phyloP scores from a whole-genome alignment of 1,140 invertebrate genomes.

The Apocrypta bakeri region DNA sequence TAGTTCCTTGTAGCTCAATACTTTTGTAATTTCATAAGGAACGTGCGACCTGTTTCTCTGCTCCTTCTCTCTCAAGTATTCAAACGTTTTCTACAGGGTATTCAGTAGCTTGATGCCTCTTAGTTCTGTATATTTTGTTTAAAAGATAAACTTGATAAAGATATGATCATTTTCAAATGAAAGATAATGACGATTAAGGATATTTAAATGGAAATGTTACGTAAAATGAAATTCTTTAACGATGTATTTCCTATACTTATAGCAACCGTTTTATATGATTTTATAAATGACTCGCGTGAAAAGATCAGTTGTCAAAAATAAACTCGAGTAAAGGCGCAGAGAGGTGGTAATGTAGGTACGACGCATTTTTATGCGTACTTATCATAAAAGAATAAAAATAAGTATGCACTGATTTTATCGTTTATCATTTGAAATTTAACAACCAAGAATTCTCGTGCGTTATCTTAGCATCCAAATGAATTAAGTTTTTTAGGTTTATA shows the following conservation, averaged over 20 bases:
- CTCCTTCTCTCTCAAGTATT: neutral
- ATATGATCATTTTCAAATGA: no score
- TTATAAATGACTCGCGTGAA: neutral
- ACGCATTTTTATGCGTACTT: constrained; percentile 8
- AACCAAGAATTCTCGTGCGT: no score
- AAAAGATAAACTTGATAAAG: no score
- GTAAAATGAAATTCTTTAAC: no score
- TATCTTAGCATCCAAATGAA: neutral
- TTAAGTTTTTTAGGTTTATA: neutral
- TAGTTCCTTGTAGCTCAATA: neutral
- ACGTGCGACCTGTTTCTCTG: neutral
- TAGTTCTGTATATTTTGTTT: neutral
- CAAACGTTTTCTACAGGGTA: constrained; percentile 36
- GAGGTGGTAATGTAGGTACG: constrained; percentile 8
- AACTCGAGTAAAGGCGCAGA: constrained; percentile 35
- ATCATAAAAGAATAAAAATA: neutral
- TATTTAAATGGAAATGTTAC: no score
- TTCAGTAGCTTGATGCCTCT: constrained; percentile 23
- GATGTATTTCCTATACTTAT: no score
- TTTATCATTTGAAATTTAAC: neutral
- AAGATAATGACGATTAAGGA: no score
- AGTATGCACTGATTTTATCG: neutral
- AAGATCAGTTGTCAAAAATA: constrained; percentile 32
- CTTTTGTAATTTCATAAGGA: neutral
- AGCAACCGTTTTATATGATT: no score